These are phyloP conservation scores for Onychomys arenicola DNA, from an alignment of 2,797 vertebrate genomes.

Conservation along the genomic window DNA sequence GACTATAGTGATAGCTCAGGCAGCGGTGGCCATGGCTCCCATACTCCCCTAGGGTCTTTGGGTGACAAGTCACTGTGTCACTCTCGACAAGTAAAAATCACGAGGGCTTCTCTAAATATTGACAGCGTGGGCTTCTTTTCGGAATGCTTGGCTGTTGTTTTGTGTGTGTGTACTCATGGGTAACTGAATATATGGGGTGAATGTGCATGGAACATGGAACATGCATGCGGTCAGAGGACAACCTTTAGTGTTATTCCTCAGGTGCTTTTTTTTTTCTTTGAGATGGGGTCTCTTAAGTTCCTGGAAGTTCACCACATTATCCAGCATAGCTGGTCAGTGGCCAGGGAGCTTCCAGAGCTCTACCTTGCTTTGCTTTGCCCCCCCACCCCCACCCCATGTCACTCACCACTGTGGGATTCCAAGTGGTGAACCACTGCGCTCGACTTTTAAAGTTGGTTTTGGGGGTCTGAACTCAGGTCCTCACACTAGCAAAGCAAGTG, in stretches of 20 bases:
- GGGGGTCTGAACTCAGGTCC: not conserved
- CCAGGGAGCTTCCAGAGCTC: not conserved
- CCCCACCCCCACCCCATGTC: too few relatives aligned
- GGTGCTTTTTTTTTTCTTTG: not conserved
- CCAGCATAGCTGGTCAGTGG: not conserved
- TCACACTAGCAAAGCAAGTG: not conserved
- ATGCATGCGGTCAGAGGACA: not conserved
- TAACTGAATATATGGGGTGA: not conserved
- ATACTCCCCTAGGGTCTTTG: not conserved
- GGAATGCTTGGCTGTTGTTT: not conserved
- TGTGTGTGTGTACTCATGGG: not conserved
- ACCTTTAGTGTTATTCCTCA: not conserved
- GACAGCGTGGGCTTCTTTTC: not conserved
- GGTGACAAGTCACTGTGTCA: not conserved
- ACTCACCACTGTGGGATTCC: not conserved
- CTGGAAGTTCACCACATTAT: not conserved
- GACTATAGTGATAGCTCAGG: not conserved
- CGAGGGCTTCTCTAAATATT: not conserved
- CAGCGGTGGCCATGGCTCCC: not conserved
- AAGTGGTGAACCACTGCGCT: not conserved
- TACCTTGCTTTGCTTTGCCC: not conserved
- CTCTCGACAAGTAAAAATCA: not conserved
- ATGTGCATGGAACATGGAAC: not conserved
- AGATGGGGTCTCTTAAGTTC: not conserved
- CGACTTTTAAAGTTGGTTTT: not conserved